Base-by-base conservation (phyloP, 2,113 vertebrate species). In the Nematolebias whitei region DNA sequence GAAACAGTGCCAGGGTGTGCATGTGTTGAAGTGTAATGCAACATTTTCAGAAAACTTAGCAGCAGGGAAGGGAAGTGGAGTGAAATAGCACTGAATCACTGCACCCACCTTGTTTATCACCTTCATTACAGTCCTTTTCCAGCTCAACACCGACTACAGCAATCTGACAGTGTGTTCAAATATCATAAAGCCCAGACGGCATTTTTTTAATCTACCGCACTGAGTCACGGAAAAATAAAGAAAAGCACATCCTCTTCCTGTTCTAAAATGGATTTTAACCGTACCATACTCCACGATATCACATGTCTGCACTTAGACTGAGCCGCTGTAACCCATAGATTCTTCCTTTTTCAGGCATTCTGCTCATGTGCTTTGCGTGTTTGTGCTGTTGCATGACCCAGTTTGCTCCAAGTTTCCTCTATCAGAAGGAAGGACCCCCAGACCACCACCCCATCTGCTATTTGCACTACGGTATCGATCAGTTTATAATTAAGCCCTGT, bases 71-170 rank as follows among this genome's bases (percentile, higher is more conserved):
- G 40, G 63, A 68, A 63, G 35, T n/a, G 6, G 41, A 57, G 22
- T 57, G 51, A 83, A 79, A 19, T 47, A n/a, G 29, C 57, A 69
- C n/a, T n/a, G n/a, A n/a, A n/a, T n/a, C n/a, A n/a, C n/a, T n/a
- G n/a, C n/a, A n/a, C n/a, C n/a, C n/a, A n/a, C n/a, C n/a, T n/a
- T n/a, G n/a, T n/a, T n/a, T n/a, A n/a, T n/a, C n/a, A n/a, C 50
- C 32, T 60, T 72, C 60, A 53, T 60, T 20, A 55, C 20, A 61
- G 35, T 43, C 53, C 49, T 78, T 60, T 55, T 54, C 58, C 56
- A 57, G 54, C 35, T 64, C 58, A 22, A 20, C 49, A 45, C 16
- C 40, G 22, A 74, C 18, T 13, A 45, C 16, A 47, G 26, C 26
- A 14, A 51, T 57, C 35, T 68, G 55, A 74, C 58, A 38, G 45